phyloP scores from a whole-genome alignment of 2,113 vertebrate genomes.

The Corythoichthys haematopterus region DNA sequence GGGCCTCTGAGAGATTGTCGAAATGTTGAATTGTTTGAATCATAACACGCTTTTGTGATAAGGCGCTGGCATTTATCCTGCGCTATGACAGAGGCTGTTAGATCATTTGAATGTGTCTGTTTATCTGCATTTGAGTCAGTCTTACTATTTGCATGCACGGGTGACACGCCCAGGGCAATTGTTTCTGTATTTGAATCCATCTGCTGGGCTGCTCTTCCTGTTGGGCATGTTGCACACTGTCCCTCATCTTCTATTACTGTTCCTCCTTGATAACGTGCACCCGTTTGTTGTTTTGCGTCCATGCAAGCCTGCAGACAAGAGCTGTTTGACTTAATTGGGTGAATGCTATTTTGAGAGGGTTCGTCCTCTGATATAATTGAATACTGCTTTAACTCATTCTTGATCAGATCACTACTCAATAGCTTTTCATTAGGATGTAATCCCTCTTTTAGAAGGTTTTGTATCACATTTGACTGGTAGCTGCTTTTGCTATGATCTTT shows the following conservation, averaged over 20 bases:
- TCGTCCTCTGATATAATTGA: constrained; percentile 42
- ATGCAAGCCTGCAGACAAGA: constrained; percentile 41
- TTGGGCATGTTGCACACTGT: constrained; percentile 27
- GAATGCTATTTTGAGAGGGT: constrained; percentile 43
- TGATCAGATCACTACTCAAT: constrained; percentile 28
- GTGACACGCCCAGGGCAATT: constrained; percentile 26
- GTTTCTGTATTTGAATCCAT: constrained; percentile 31
- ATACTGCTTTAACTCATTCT: constrained; percentile 34
- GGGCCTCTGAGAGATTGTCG: constrained; percentile 19
- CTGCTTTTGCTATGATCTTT: constrained; percentile 8
- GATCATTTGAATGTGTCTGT: constrained; percentile 20
- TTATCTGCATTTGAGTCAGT: constrained; percentile 27
- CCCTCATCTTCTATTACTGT: constrained; percentile 23
- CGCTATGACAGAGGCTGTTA: constrained; percentile 7
- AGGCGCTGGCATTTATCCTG: constrained; percentile 19
- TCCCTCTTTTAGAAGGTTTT: neutral
- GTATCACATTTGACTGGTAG: neutral
- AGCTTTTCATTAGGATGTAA: constrained; percentile 19
- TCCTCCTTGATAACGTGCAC: constrained; percentile 37
- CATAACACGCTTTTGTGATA: neutral
- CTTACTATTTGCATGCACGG: constrained; percentile 28
- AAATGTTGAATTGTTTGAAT: constrained; percentile 9
- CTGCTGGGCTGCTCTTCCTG: constrained; percentile 23
- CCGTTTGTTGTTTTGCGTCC: constrained; percentile 46
- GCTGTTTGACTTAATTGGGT: constrained; percentile 51